Evolutionary conservation across 2,113 vertebrate species (phyloP).

Genomic region (Callospermophilus lateralis): DNA sequence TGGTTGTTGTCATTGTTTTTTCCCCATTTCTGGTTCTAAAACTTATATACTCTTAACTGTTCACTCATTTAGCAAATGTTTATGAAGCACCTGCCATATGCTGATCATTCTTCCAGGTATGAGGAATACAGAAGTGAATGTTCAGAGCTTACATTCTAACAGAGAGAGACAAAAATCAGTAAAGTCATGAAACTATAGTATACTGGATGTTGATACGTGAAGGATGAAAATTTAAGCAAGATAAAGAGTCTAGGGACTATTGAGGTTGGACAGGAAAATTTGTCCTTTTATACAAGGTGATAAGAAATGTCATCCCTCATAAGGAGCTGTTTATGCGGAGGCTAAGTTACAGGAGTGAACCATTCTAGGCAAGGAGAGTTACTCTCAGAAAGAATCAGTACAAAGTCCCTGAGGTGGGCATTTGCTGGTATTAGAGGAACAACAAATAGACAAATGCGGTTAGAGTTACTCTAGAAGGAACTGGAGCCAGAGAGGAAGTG

Average conservation of each 20-base stretch:
- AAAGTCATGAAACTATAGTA: not conserved
- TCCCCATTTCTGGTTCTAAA: not conserved
- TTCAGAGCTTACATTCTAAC: not conserved
- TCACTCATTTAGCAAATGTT: slow-evolving; percentile 9
- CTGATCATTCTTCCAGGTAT: not conserved
- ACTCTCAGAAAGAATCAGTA: not conserved
- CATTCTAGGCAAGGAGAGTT: not conserved
- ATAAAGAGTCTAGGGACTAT: not conserved
- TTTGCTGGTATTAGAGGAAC: not conserved
- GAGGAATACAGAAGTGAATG: not conserved
- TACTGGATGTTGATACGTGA: not conserved
- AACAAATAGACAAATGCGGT: not conserved
- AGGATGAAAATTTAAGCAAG: not conserved
- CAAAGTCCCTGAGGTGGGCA: not conserved
- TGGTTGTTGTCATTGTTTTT: not conserved
- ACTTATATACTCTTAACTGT: not conserved
- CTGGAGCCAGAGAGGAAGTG: not conserved
- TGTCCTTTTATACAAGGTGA: not conserved
- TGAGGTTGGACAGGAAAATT: not conserved
- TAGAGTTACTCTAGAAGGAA: not conserved
- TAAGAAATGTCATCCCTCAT: not conserved
- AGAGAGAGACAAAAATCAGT: not conserved
- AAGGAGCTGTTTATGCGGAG: not conserved
- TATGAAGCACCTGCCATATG: not conserved
- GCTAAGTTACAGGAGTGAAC: not conserved